Conservation (phyloP, 2,113 vertebrate genomes). For the Mastomys coucha region DNA sequence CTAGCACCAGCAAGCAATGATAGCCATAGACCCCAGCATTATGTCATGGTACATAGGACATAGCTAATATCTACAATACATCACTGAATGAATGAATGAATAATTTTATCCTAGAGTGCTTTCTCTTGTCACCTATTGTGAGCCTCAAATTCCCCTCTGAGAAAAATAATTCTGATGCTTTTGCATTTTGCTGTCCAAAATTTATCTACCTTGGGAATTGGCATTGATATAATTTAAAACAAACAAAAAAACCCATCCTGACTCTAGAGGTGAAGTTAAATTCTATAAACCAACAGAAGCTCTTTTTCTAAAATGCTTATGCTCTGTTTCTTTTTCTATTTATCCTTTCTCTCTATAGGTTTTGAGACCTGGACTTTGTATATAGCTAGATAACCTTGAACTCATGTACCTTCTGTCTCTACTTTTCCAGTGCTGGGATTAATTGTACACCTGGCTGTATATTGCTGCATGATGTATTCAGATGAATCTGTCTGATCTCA, state of each 20-base stretch:
- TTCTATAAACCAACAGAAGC: neutral
- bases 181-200: neutral
- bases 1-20: neutral
- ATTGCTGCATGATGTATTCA: neutral
- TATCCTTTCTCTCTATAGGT: neutral
- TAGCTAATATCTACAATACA: neutral
- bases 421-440: neutral
- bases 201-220: neutral
- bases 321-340: neutral
- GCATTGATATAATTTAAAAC: neutral
- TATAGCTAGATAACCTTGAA: neutral
- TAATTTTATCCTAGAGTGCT: neutral
- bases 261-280: neutral
- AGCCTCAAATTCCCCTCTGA: neutral
- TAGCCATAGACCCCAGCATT: neutral
- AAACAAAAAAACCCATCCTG: no score
- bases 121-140: neutral
- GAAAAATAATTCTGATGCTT: conserved; percentile 6
- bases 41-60: neutral
- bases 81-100: neutral
- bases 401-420: neutral
- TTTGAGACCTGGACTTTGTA: neutral
- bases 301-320: neutral
- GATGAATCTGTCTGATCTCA: neutral
- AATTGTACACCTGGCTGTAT: neutral